Conservation (phyloP, 2,113 vertebrate genomes). For the Pygoscelis adeliae region DNA sequence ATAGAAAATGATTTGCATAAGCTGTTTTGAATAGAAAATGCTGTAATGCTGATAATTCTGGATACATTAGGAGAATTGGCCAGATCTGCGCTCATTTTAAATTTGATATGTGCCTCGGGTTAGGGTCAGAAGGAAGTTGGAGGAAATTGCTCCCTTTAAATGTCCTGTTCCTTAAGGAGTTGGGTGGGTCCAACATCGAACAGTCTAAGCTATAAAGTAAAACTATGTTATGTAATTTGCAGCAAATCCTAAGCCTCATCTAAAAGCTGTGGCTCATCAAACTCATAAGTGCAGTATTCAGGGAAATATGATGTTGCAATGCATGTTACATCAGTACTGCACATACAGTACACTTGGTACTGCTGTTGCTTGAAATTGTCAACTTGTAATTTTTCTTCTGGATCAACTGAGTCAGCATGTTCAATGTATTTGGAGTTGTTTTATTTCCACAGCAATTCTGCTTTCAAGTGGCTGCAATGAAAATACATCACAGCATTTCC, state of each 20-base stretch:
- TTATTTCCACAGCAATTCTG: slow-evolving; percentile 18
- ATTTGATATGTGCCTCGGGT: background rate
- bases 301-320: background rate
- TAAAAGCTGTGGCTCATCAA: slow-evolving; percentile 6
- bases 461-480: slow-evolving; percentile 43
- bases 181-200: background rate
- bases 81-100: background rate
- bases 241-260: background rate
- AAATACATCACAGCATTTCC: slow-evolving; percentile 43
- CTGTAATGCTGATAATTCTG: background rate
- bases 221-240: background rate
- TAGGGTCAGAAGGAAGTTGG: background rate
- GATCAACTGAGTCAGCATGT: slow-evolving; percentile 43
- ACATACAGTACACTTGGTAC: background rate
- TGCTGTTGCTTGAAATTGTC: slow-evolving; percentile 13
- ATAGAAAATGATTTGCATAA: background rate
- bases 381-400: background rate
- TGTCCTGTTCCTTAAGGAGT: background rate
- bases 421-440: background rate
- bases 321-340: slow-evolving; percentile 19
- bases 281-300: background rate
- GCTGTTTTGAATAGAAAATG: background rate
- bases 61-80: background rate
- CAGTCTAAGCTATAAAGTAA: background rate
- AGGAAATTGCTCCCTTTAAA: background rate